Evolutionary conservation across 2,113 vertebrate genomes (phyloP).

Genomic region (Neolamprologus fasciatus): DNA sequence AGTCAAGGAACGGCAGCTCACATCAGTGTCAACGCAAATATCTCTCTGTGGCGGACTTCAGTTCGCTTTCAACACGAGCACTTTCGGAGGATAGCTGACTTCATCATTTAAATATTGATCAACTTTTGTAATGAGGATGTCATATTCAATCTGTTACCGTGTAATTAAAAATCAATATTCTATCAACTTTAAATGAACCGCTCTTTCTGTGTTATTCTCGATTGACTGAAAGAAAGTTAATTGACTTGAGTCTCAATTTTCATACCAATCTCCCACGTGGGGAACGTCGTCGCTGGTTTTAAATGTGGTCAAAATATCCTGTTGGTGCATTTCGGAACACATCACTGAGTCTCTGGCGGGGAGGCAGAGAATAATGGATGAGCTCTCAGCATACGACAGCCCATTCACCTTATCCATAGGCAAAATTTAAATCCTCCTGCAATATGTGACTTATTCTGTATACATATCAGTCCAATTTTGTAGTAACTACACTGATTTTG

Average conservation of each 20-base stretch:
- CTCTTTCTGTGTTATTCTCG: background rate
- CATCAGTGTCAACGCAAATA: background rate
- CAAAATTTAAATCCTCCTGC: background rate
- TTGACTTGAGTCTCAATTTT: slow-evolving; percentile 17
- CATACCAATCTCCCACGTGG: background rate
- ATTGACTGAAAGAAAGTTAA: slow-evolving; percentile 9
- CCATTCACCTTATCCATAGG: background rate
- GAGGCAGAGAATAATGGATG: background rate
- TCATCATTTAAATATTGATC: slow-evolving; percentile 51
- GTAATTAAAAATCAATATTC: slow-evolving; percentile 58
- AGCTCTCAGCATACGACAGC: background rate
- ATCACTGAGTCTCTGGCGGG: background rate
- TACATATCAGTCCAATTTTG: background rate
- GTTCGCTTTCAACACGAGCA: background rate
- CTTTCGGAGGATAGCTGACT: slow-evolving; percentile 34
- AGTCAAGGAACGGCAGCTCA: background rate
- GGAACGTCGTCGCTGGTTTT: background rate
- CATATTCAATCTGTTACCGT: slow-evolving; percentile 51
- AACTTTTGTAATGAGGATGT: slow-evolving; percentile 45
- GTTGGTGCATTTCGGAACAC: background rate
- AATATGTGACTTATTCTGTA: background rate
- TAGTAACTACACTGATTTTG: background rate
- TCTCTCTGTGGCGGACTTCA: background rate
- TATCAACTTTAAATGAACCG: slow-evolving; percentile 37
- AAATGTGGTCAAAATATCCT: background rate